A percentile compares a stretch with the other conserved stretches of the same genome.
Evolutionary conservation across 1,140 invertebrate genomes (phyloP).

Genomic region (Sycobia sp.): DNA sequence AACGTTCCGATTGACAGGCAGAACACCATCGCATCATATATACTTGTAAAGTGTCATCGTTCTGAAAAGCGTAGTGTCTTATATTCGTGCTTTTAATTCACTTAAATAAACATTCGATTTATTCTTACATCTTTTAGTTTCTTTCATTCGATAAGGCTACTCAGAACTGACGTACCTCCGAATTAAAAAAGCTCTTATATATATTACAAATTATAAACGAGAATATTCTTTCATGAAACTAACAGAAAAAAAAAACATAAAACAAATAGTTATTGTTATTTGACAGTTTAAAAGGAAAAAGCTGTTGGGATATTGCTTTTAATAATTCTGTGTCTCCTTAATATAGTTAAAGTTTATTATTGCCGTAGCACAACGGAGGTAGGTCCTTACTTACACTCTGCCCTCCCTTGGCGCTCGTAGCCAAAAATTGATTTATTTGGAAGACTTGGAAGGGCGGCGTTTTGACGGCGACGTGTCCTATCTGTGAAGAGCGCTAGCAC

Average conservation of each 20-base stretch:
- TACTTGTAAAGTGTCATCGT: slow-evolving; percentile 20
- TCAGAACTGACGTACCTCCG: slow-evolving; percentile 19
- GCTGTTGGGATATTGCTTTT: slow-evolving; percentile 11
- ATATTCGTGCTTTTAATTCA: slow-evolving; percentile 29
- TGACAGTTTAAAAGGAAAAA: slow-evolving; percentile 16
- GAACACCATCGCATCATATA: slow-evolving; percentile 16
- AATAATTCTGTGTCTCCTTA: slow-evolving; percentile 21
- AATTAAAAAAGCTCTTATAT: slow-evolving; percentile 24
- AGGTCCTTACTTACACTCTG: slow-evolving; percentile 22
- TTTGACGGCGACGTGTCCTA: not conserved
- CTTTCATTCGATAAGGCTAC: slow-evolving; percentile 21
- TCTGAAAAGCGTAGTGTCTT: slow-evolving; percentile 36
- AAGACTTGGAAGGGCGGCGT: slow-evolving; percentile 39
- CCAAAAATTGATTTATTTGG: slow-evolving; percentile 37
- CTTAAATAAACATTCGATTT: slow-evolving; percentile 30
- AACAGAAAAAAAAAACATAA: slow-evolving; percentile 7
- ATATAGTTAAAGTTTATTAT: slow-evolving; percentile 30
- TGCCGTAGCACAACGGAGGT: slow-evolving; percentile 28
- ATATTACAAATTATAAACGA: slow-evolving; percentile 26
- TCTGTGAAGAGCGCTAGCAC: slow-evolving; percentile 32
- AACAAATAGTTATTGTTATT: slow-evolving; percentile 24
- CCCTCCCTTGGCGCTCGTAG: slow-evolving; percentile 16
- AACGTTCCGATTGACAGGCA: slow-evolving; percentile 37
- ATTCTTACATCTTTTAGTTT: slow-evolving; percentile 29
- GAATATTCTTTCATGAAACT: slow-evolving; percentile 18